Conservation (phyloP, 2,113 vertebrate genomes). For the Podarcis raffonei region DNA sequence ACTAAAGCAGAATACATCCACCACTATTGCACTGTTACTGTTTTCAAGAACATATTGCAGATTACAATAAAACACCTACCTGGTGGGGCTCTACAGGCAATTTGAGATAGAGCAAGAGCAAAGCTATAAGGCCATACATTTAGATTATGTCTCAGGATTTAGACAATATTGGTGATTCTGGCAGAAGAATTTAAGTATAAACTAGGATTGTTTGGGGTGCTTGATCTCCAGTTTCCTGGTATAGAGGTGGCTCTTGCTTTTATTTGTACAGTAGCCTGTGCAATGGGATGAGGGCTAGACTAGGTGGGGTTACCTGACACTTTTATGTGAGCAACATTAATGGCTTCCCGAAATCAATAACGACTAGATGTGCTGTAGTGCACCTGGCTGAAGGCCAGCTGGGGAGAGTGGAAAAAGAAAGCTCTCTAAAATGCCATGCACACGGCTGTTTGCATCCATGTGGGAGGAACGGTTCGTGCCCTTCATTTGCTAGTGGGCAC, state of each 20-base stretch:
- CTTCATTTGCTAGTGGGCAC: constrained; percentile 4
- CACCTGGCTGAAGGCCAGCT: constrained; percentile 16
- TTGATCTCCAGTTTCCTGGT: not conserved
- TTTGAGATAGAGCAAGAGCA: not conserved
- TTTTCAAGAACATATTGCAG: too few relatives aligned
- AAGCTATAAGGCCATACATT: not conserved
- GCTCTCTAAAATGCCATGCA: constrained; percentile 6
- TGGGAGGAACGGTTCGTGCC: not conserved
- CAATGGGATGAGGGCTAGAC: not conserved
- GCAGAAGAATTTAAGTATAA: not conserved
- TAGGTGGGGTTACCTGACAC: not conserved
- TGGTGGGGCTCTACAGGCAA: not conserved
- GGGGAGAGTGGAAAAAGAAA: constrained; percentile 22
- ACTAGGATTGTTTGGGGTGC: not conserved
- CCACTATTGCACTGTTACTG: too few relatives aligned
- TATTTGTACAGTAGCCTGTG: not conserved
- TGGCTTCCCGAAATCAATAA: not conserved
- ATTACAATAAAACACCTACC: too few relatives aligned
- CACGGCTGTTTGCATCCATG: not conserved
- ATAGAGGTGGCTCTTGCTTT: not conserved
- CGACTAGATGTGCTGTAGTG: too few relatives aligned
- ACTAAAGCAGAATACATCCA: too few relatives aligned
- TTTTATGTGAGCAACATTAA: not conserved
- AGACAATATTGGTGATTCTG: not conserved
- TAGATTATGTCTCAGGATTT: not conserved